Percentiles rank a stretch among this genome's conserved stretches.
Evolutionary conservation across 2,797 vertebrate species (phyloP).

Genomic region (Xiphorhynchus erythropygius): DNA sequence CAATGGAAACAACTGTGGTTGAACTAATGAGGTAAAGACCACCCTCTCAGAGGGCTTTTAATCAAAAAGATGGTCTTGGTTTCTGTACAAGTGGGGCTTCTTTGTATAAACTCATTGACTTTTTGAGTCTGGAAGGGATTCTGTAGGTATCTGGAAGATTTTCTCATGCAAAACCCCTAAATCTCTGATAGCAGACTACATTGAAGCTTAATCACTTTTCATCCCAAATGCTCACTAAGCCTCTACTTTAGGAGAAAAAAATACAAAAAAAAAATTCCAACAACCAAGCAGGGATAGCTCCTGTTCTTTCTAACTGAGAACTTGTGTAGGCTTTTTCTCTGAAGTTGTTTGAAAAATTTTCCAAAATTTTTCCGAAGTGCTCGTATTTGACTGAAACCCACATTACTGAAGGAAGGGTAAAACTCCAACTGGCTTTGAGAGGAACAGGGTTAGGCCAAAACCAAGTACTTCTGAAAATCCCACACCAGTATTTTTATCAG

Average conservation of each 20-base stretch:
- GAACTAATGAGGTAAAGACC: slow-evolving; percentile 22
- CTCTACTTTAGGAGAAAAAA: not conserved
- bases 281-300: not conserved
- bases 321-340: not conserved
- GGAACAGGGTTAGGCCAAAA: not conserved
- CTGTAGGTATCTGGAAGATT: not conserved
- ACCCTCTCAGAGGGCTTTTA: not conserved
- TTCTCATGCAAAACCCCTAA: not conserved
- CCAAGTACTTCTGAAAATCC: not conserved
- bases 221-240: not conserved
- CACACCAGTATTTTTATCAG: slow-evolving; percentile 1
- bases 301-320: not conserved
- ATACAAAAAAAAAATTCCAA: not conserved
- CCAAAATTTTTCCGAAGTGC: not conserved
- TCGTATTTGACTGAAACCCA: not conserved
- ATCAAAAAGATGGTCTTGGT: not conserved
- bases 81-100: not conserved
- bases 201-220: not conserved
- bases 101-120: not conserved
- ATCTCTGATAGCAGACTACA: not conserved
- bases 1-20: not conserved
- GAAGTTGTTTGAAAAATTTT: not conserved
- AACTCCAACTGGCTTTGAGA: not conserved
- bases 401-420: not conserved
- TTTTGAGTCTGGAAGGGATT: not conserved